These are phyloP conservation scores for Aporophyla nigra DNA, from an alignment of 2,888 invertebrate species.

Conservation along the genomic window DNA sequence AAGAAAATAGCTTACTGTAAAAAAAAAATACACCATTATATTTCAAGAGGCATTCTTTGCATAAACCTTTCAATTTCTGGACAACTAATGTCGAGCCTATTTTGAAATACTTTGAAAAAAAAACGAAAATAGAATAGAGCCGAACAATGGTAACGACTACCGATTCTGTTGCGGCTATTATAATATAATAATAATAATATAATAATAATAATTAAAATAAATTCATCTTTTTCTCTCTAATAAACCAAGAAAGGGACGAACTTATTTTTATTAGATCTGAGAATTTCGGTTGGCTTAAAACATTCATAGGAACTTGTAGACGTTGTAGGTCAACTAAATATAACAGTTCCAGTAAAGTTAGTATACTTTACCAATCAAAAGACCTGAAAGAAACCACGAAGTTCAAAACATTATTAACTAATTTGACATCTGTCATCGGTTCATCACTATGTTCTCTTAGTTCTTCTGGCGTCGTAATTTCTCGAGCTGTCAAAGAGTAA, in stretches of 20 bases:
- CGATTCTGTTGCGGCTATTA: neutral
- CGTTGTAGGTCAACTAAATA: too few species aligned
- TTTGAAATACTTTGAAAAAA: neutral
- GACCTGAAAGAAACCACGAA: neutral
- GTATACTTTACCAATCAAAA: neutral
- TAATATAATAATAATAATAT: too few species aligned
- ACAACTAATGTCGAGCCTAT: neutral
- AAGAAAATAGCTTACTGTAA: neutral
- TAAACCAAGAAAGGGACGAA: neutral
- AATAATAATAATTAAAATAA: too few species aligned
- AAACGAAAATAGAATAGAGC: neutral
- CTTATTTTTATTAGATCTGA: neutral
- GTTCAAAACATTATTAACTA: neutral
- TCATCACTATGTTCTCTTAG: neutral
- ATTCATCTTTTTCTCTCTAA: too few species aligned
- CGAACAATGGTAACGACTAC: too few species aligned
- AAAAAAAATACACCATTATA: neutral
- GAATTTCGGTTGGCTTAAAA: neutral
- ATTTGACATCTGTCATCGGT: neutral
- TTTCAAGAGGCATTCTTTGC: neutral
- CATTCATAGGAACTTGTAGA: too few species aligned
- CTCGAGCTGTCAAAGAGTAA: neutral
- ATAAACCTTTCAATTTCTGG: neutral
- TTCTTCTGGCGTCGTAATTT: neutral
- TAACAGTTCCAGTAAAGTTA: too few species aligned